Evolutionary conservation across 2,888 invertebrate species (phyloP), one percentile per base, ranked within the genome.

Genomic region (Stratiomys singularior): DNA sequence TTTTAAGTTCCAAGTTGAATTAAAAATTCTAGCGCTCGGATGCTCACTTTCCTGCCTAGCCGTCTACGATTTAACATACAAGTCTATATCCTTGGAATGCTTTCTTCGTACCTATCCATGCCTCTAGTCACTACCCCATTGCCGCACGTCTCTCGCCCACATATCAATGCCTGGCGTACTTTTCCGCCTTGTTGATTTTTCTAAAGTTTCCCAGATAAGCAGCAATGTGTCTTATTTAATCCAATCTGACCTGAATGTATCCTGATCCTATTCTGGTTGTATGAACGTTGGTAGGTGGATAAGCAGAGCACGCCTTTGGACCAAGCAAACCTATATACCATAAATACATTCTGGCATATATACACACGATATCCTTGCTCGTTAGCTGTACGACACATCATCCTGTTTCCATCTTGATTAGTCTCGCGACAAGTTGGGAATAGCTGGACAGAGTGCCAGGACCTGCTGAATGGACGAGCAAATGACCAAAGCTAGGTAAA

Each of bases 131-230:
- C 0, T 15, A 15, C 15, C 15, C 52, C 9, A 3, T 37, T 37
- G 37, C 37, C 5, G 3, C 37, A 5, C 37, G 37, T 9, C 5
- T 37, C 37, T 37, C 37, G 37, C 37, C 9, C 9, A 37, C 37
- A 37, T 37, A 37, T 37, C 37, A 37, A 3, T 5, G 37, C 37
- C 37, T 37, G 37, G 37, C 37, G 37, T 9, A 37, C 37, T 69
- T 47, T 69, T 69, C 46, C 69, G 18, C 69, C 23, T 69, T 25
- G 47, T 46, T 69, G 69, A 69, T 69, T 69, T 69, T 46, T 69
- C 69, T 44, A 69, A 46, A 69, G 47, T 69, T 69, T 69, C 21
- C 25, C 46, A 47, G 46, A 46, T 69, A 69, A 69, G 30, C 25
- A 27, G 30, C 30, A 46, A 69, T 69, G 25, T 69, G 25, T 23